Evolutionary conservation across 2,888 invertebrate species (phyloP), one percentile per base, ranked within the genome.

Genomic region (Marronus borbonicus): DNA sequence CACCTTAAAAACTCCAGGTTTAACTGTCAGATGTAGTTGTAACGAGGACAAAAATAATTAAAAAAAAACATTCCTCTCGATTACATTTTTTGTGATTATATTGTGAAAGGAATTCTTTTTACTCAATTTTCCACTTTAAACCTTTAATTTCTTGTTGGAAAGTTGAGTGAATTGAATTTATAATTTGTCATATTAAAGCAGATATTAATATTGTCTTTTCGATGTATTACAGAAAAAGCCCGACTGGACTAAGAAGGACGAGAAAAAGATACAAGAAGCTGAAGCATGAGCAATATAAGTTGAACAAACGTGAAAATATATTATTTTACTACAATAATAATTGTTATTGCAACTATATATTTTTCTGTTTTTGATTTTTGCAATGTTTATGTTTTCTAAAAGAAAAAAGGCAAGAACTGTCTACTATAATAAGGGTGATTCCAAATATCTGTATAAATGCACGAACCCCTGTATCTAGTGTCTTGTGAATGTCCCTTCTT

Each of bases 201-300:
- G 14, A 17, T 36, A 58, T 64, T 77, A 77, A 65, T 65, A 60
- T 24, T 31, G 5, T 52, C 24, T 82, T 86, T 84, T 83, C 86
- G 81, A 84, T 86, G 72, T 86, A 90, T 92, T 92, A 87, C 94
- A 96, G 96, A 96, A 96, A 92, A 97, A 97, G 90, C 96, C 96
- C 87, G 97, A 97, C 91, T 97, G 96, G 96, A 96, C 96, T 89
- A 97, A 97, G 93, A 96, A 96, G 89, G 95, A 95, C 88, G 96
- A 96, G 87, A 93, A 93, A 90, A 92, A 92, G 91, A 95, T 96
- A 94, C 93, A 93, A 91, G 96, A 94, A 90, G 94, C 93, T 89
- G 95, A 96, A 91, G 95, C 95, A 93, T 95, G 94, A 95, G 68
- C 76, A 65, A 44, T 72, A 60, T 58, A 44, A 72, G 58, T 74